These are phyloP conservation scores for Natrix natrix DNA, from an alignment of 2,797 vertebrate genomes.

Conservation along the genomic window DNA sequence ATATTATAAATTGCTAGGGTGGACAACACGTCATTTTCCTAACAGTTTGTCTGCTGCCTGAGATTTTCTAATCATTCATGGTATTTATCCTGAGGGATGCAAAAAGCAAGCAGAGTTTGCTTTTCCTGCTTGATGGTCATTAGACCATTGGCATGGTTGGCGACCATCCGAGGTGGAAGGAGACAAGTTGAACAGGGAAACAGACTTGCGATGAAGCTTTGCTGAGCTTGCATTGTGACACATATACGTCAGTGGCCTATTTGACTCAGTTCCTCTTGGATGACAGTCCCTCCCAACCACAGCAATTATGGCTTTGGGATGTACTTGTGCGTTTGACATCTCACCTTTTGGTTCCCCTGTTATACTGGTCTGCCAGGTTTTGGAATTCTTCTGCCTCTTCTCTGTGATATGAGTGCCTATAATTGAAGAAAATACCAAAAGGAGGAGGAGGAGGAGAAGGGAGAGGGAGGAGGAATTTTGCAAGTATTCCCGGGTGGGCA, in stretches of 20 bases:
- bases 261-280: background rate
- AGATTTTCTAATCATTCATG: conserved; percentile 44
- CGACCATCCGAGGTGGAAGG: background rate
- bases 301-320: conserved; percentile 18
- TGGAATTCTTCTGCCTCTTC: background rate
- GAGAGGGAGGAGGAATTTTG: background rate
- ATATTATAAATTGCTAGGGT: background rate
- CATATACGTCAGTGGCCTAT: background rate
- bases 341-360: background rate
- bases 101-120: background rate
- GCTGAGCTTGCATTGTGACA: background rate
- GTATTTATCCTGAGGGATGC: background rate
- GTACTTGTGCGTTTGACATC: conserved; percentile 25
- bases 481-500: background rate
- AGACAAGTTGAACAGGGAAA: background rate
- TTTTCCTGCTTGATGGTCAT: background rate
- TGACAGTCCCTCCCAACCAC: conserved; percentile 14
- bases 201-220: background rate
- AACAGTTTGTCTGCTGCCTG: conserved; percentile 46
- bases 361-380: background rate
- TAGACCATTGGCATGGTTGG: background rate
- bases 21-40: conserved; percentile 22
- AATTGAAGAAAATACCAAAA: background rate
- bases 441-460: background rate
- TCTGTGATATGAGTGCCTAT: background rate